phyloP scores from a whole-genome alignment of 2,113 vertebrate genomes.

The Gulo gulo region DNA sequence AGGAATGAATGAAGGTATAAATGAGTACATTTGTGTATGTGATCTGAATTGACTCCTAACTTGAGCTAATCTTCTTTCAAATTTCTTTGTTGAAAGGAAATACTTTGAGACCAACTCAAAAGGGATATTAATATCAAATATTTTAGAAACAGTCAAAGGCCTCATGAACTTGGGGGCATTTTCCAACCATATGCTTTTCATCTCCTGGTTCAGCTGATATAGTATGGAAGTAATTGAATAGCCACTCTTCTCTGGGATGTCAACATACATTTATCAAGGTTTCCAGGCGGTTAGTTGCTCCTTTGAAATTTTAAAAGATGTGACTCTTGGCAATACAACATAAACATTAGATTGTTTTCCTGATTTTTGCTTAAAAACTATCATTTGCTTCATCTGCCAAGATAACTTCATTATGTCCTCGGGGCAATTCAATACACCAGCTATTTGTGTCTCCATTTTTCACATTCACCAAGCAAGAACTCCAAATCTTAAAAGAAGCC shows the following conservation, averaged over 20 bases:
- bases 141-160: conserved; percentile 63
- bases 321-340: conserved; percentile 67
- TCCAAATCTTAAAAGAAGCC: conserved; percentile 7
- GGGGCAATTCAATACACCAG: conserved; percentile 42
- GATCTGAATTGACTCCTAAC: conserved; percentile 29
- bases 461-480: conserved; percentile 32
- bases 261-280: conserved; percentile 73
- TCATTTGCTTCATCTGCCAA: conserved; percentile 71
- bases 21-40: not conserved
- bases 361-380: conserved; percentile 60
- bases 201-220: conserved; percentile 64
- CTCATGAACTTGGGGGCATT: conserved; percentile 65
- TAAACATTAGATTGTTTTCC: conserved; percentile 64
- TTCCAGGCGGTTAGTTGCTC: conserved; percentile 48
- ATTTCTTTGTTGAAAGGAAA: conserved; percentile 61
- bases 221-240: conserved; percentile 74
- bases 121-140: conserved; percentile 71
- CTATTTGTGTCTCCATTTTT: conserved; percentile 53
- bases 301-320: conserved; percentile 76
- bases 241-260: conserved; percentile 62
- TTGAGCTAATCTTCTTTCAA: not conserved
- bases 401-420: conserved; percentile 69
- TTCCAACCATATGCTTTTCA: conserved; percentile 75
- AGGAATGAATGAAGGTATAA: not conserved
- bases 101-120: conserved; percentile 47